Percentiles rank a stretch among this genome's conserved stretches.
Evolutionary conservation across 2,888 invertebrate genomes (phyloP).

Genomic region (Pachydiplax longipennis): DNA sequence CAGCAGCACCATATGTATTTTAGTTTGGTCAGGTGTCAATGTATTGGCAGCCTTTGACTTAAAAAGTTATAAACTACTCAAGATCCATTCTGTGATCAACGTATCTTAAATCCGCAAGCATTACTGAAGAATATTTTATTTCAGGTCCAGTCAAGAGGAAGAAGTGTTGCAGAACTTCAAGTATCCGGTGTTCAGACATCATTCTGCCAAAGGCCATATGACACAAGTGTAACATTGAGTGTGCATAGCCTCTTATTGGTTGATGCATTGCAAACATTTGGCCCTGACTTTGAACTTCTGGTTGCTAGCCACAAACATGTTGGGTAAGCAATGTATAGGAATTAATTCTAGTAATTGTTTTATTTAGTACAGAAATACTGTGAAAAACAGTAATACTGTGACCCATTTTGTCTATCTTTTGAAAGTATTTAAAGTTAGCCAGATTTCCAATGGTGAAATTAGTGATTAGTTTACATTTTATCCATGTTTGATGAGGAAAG

Average conservation of each 20-base stretch:
- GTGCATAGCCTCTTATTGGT: constrained; percentile 92
- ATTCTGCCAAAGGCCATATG: constrained; percentile 75
- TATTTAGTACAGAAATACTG: too few species aligned
- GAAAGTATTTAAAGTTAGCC: too few species aligned
- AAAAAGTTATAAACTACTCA: too few species aligned
- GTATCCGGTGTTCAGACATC: constrained; percentile 86
- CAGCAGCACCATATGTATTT: too few species aligned
- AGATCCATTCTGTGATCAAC: too few species aligned
- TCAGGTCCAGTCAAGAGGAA: constrained; percentile 81
- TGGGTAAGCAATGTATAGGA: constrained; percentile 65
- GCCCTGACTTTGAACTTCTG: constrained; percentile 92
- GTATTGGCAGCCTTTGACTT: too few species aligned
- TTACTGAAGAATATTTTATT: constrained; percentile 51
- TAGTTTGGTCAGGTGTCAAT: too few species aligned
- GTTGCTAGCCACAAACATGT: constrained; percentile 95
- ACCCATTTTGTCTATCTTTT: background rate
- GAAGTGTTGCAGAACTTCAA: constrained; percentile 92
- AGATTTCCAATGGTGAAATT: too few species aligned
- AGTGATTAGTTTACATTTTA: too few species aligned
- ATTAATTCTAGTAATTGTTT: background rate
- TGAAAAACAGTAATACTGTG: background rate
- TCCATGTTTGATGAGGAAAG: too few species aligned
- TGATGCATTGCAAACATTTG: constrained; percentile 94
- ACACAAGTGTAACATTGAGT: constrained; percentile 80
- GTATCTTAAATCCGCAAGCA: background rate